Evolutionary conservation across 2,797 vertebrate genomes (phyloP).

Genomic region (Anguilla anguilla): DNA sequence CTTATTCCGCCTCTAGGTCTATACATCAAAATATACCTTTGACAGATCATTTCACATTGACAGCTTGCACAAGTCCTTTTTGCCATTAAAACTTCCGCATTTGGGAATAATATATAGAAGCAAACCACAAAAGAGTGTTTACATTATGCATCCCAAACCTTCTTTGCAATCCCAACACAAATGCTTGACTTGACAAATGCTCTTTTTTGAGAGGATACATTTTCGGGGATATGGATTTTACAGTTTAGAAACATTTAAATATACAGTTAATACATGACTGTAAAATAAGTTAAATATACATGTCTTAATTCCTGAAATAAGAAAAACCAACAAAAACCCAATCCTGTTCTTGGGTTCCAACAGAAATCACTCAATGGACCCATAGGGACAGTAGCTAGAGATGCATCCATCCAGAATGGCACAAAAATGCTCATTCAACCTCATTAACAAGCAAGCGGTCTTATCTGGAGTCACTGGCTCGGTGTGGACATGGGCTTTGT

Average conservation of each 20-base stretch:
- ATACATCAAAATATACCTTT: neutral
- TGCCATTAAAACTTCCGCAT: neutral
- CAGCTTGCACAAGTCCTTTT: neutral
- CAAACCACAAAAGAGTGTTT: neutral
- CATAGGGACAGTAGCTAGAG: too few relatives aligned
- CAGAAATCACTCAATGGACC: neutral
- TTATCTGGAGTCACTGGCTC: neutral
- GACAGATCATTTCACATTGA: neutral
- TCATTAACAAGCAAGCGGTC: neutral
- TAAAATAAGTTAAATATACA: neutral
- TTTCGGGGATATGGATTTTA: neutral
- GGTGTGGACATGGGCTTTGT: neutral
- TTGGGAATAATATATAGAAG: neutral
- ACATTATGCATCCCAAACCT: neutral
- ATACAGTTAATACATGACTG: neutral
- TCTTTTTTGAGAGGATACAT: neutral
- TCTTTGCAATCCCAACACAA: neutral
- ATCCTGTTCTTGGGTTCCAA: too few relatives aligned
- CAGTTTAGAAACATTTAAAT: neutral
- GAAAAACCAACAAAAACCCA: neutral
- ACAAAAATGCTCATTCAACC: neutral
- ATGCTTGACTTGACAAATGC: neutral
- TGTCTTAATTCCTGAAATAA: neutral
- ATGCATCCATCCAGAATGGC: neutral
- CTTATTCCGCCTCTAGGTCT: neutral